Conservation (phyloP, 2,113 vertebrate species). For the Sinocyclocheilus maitianheensis region DNA sequence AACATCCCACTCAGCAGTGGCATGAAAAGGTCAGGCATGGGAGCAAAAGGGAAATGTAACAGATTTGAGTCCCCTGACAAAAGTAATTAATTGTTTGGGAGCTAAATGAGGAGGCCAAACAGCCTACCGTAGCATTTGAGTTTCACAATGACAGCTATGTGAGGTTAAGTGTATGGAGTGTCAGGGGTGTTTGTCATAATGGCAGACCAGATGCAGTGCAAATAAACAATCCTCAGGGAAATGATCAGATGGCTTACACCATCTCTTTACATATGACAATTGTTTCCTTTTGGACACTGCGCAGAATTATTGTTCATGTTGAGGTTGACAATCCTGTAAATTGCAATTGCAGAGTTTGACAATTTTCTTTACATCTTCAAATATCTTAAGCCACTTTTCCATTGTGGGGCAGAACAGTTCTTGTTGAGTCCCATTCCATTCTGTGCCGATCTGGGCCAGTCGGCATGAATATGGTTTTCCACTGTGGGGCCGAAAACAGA, state of each 20-base stretch:
- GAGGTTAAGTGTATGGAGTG: slow-evolving; percentile 24
- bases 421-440: too few relatives aligned
- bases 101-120: slow-evolving; percentile 3
- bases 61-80: slow-evolving; percentile 40
- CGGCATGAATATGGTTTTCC: too few relatives aligned
- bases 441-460: too few relatives aligned
- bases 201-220: slow-evolving; percentile 34
- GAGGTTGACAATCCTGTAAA: neutral
- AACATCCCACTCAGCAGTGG: slow-evolving; percentile 25
- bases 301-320: neutral
- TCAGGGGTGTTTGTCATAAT: slow-evolving; percentile 37
- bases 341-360: neutral
- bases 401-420: too few relatives aligned
- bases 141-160: neutral
- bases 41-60: slow-evolving; percentile 26
- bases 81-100: slow-evolving; percentile 43
- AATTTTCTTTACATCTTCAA: neutral
- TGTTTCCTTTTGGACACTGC: neutral
- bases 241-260: slow-evolving; percentile 24
- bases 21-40: slow-evolving; percentile 42
- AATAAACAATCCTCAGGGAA: slow-evolving; percentile 43
- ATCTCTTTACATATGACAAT: slow-evolving; percentile 46
- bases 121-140: neutral
- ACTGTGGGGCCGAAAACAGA: too few relatives aligned
- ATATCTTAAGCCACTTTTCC: neutral